These are phyloP conservation scores for Gymnorhina tibicen DNA, from an alignment of 2,113 vertebrate genomes.

Conservation along the genomic window DNA sequence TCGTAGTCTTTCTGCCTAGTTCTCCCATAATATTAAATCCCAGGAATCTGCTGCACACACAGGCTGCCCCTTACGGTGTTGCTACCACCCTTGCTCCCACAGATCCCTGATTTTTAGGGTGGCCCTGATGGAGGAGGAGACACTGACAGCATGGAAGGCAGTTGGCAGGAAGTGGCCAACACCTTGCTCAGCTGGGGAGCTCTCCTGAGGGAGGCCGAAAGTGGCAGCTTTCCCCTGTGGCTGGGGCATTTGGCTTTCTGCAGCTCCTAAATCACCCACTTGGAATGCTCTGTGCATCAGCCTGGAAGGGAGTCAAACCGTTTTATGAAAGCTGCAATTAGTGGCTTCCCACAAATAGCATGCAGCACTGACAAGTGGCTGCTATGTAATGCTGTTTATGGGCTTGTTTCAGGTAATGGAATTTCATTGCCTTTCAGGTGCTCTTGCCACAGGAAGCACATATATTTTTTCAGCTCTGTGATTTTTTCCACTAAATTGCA, in stretches of 20 bases:
- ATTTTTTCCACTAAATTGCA: conserved; percentile 43
- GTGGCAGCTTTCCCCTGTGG: conserved; percentile 7
- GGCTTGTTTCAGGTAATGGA: conserved; percentile 25
- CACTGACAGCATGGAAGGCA: neutral
- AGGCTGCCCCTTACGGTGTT: neutral
- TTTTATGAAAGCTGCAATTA: conserved; percentile 69
- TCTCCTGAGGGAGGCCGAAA: neutral
- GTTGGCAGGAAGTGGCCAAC: neutral
- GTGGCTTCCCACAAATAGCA: conserved; percentile 72
- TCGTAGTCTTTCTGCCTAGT: neutral
- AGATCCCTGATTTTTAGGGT: neutral
- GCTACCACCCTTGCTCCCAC: neutral
- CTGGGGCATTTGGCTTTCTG: conserved; percentile 55
- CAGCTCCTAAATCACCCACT: conserved; percentile 56
- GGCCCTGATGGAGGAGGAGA: neutral
- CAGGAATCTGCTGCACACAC: neutral
- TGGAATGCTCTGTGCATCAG: conserved; percentile 54
- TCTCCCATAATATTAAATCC: neutral
- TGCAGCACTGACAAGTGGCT: conserved; percentile 49
- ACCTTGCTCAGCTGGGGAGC: neutral
- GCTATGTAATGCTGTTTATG: conserved; percentile 51
- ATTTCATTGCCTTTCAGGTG: conserved; percentile 50
- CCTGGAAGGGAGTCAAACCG: conserved; percentile 67
- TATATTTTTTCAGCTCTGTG: conserved; percentile 43
- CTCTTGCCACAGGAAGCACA: conserved; percentile 39